phyloP scores from a whole-genome alignment of 2,113 vertebrate genomes.

The Calidris pygmaea region DNA sequence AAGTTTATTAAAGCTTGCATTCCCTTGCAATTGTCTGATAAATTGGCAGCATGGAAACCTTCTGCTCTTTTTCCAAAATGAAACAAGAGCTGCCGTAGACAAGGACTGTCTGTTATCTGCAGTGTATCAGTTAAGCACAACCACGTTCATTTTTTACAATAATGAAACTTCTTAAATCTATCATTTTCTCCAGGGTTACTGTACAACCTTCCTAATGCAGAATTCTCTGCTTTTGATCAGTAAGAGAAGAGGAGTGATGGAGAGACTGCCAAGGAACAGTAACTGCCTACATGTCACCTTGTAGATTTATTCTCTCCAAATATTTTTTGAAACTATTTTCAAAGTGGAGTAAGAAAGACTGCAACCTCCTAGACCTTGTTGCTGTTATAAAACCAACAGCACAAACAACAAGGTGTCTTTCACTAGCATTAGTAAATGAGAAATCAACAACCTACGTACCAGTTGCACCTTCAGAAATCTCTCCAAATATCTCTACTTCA shows the following conservation, averaged over 20 bases:
- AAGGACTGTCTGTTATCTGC: neutral
- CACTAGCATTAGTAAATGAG: neutral
- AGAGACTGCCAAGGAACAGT: neutral
- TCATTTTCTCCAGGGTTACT: neutral
- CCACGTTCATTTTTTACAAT: neutral
- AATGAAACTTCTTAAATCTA: constrained; percentile 8
- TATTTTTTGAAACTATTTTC: neutral
- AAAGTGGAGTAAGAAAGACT: neutral
- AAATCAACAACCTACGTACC: neutral
- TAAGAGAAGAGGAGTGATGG: neutral
- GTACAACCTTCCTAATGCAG: neutral
- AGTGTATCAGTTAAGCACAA: neutral
- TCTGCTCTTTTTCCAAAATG: neutral
- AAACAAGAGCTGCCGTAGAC: neutral
- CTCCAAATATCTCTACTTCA: neutral
- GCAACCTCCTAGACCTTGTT: neutral
- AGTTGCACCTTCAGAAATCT: neutral
- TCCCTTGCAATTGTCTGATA: neutral
- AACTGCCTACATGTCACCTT: neutral
- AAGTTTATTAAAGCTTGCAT: neutral
- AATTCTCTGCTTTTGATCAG: constrained; percentile 5
- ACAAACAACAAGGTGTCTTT: neutral
- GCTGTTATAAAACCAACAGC: neutral
- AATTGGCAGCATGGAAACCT: neutral
- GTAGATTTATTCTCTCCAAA: neutral